These are phyloP conservation scores for Nomada lathburiana DNA, from an alignment of 2,888 invertebrate genomes.

Conservation along the genomic window DNA sequence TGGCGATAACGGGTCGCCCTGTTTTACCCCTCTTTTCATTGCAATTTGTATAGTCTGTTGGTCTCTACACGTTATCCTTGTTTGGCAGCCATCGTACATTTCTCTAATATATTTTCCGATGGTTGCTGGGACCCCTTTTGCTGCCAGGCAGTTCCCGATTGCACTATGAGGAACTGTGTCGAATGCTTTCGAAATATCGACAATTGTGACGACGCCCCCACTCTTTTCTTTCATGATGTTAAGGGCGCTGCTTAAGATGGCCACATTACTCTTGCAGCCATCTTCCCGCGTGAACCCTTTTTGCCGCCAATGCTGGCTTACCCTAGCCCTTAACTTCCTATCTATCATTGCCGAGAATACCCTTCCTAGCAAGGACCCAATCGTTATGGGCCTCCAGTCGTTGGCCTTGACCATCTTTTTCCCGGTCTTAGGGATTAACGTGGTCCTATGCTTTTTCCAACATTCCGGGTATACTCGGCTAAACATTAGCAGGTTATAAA, in stretches of 20 bases:
- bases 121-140: background rate
- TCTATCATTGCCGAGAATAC: too few relatives aligned
- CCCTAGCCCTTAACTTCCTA: rapidly evolving
- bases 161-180: background rate
- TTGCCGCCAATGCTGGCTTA: background rate
- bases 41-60: background rate
- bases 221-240: background rate
- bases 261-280: background rate
- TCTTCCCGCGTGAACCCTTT: background rate
- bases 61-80: too few relatives aligned
- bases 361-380: too few relatives aligned
- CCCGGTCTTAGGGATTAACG: too few relatives aligned
- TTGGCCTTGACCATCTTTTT: too few relatives aligned
- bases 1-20: too few relatives aligned
- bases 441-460: too few relatives aligned
- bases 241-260: background rate
- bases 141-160: background rate
- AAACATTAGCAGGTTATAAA: too few relatives aligned
- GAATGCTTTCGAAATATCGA: background rate
- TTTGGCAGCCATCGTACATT: background rate
- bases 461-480: too few relatives aligned
- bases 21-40: conserved; percentile 82
- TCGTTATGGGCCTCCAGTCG: too few relatives aligned
- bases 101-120: background rate
- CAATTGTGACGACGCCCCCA: background rate